Percentiles rank a stretch among this genome's conserved stretches.
Conservation (phyloP, 1,140 invertebrate species). For the Drosophila navojoa region DNA sequence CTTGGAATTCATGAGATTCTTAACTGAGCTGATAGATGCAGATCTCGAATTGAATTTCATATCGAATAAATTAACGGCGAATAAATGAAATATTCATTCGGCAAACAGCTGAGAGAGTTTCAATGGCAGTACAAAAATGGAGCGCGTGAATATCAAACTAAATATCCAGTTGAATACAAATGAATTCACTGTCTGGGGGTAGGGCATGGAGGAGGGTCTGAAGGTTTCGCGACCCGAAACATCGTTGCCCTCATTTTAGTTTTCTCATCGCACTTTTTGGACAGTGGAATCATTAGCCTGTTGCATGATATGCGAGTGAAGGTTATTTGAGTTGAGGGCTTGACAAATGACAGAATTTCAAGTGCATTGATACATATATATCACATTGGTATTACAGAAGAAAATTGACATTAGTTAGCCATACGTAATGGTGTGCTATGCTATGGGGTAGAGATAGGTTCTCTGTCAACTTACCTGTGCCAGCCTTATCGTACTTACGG, state of each 20-base stretch:
- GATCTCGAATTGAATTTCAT: too few relatives aligned
- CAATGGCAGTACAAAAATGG: constrained; percentile 1
- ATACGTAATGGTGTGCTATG: not conserved
- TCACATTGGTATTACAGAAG: constrained; percentile 15
- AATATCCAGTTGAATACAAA: constrained; percentile 32
- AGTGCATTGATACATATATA: constrained; percentile 24
- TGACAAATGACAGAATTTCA: constrained; percentile 23
- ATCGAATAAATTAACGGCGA: too few relatives aligned
- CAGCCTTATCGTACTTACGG: constrained; percentile 15
- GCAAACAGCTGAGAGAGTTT: not conserved
- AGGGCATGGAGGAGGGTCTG: not conserved
- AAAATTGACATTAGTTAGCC: too few relatives aligned
- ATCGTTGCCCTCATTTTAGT: constrained; percentile 5
- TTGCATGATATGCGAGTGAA: constrained; percentile 29
- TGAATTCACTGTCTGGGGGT: not conserved
- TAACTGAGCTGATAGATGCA: too few relatives aligned
- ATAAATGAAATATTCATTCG: too few relatives aligned
- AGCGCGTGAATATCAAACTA: constrained; percentile 3
- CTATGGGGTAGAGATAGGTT: not conserved
- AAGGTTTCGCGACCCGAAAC: not conserved
- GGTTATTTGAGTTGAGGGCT: constrained; percentile 20
- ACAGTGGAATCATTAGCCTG: constrained; percentile 28
- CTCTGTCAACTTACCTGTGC: constrained; percentile 18
- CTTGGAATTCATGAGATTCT: too few relatives aligned
- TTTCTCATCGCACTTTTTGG: not conserved